These are phyloP conservation scores for Callosobruchus maculatus DNA, from an alignment of 2,888 invertebrate species.

Conservation along the genomic window DNA sequence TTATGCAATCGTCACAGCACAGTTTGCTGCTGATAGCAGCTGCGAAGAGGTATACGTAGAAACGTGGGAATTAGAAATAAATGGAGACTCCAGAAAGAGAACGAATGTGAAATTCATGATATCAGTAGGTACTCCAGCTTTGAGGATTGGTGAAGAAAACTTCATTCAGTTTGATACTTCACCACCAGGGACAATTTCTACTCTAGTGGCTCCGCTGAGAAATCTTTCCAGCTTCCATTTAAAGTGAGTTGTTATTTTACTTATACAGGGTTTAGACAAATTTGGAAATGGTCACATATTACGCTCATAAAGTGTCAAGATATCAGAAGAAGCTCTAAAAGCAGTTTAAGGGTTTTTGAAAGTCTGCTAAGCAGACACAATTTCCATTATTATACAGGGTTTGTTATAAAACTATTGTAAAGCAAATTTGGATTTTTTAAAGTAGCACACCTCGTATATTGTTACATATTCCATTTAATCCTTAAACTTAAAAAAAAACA, in stretches of 20 bases:
- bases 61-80: constrained; percentile 48
- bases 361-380: no score
- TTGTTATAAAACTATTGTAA: no score
- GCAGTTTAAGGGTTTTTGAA: no score
- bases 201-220: constrained; percentile 36
- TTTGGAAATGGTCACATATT: no score
- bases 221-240: constrained; percentile 46
- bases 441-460: no score
- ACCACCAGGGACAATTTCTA: constrained; percentile 42
- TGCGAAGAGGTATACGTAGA: constrained; percentile 41
- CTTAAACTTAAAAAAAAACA: no score
- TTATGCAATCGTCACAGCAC: constrained; percentile 44
- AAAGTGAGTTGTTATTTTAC: constrained; percentile 42
- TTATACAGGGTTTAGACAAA: no score
- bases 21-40: constrained; percentile 38
- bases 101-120: constrained; percentile 45
- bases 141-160: constrained; percentile 37
- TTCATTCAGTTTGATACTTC: constrained; percentile 41
- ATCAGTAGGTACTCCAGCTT: constrained; percentile 41
- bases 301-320: no score
- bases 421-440: no score
- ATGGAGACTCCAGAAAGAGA: constrained; percentile 37
- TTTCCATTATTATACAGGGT: no score
- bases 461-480: no score
- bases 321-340: no score